Base-by-base conservation (phyloP, 2,888 invertebrate genomes). In the Sycophila texana region DNA sequence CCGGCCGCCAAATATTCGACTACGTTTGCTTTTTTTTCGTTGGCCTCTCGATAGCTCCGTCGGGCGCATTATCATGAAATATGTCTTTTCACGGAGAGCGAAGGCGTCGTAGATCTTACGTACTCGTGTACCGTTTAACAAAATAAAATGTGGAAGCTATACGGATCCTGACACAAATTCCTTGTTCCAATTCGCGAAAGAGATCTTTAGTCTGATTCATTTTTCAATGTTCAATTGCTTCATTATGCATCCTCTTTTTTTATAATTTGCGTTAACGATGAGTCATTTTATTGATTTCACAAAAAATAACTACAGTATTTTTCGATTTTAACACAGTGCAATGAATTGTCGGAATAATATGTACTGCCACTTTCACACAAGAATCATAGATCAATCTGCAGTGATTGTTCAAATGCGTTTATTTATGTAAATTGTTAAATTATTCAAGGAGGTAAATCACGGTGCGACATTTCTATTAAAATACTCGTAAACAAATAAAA, bases 91-190 rank as follows among this genome's bases (percentile, higher is more conserved):
- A 57, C 20, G n/a, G n/a, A 57, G 26, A 61, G 30, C 26, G 16
- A 53, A 26, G 13, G 16, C 18, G 49, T n/a, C n/a, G 47, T 53
- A 26, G 53, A 61, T 61, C 51, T 63, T 60, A 3, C 13, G 7
- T 30, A 30, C 30, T 30, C 7, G 39, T 30, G 39, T 63, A 14
- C 7, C 57, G 57, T 20, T 4, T 3, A 57, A 5, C 20, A 20
- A 57, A 57, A 18, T 57, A 57, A 57, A 55, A 55, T 18, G 55
- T n/a, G 58, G 12, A 3, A 53, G 53, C 53, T n/a, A 53, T 66
- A 66, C 10, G 13, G 49, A 4, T 26, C 16, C 66, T 67, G 66
- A 67, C 53, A 67, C 66, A 67, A 67, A 67, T 67, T 67, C 70
- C 55, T 58, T 58, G 70, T 71, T 71, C 18, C 70, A 58, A 49